phyloP scores from a whole-genome alignment of 2,113 vertebrate species.

The Trichechus manatus region DNA sequence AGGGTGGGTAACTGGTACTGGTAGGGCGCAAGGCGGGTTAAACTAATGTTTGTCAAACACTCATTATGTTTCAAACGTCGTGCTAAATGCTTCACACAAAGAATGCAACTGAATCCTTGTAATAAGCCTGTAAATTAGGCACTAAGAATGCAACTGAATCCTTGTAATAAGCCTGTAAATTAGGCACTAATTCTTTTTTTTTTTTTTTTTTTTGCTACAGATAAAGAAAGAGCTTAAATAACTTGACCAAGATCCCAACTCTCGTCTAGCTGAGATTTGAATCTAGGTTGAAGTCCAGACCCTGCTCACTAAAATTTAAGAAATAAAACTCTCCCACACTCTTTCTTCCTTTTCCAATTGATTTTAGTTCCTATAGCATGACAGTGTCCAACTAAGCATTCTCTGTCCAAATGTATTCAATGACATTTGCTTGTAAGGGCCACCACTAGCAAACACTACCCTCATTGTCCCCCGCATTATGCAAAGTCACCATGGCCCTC shows the following conservation, averaged over 20 bases:
- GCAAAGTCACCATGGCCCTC: conserved; percentile 12
- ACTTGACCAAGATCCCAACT: not conserved
- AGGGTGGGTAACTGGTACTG: too few species aligned
- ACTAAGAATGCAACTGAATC: not conserved
- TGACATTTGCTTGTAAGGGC: conserved; percentile 45
- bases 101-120: not conserved
- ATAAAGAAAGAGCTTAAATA: conserved; percentile 50
- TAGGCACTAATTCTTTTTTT: not conserved
- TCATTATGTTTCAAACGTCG: conserved; percentile 4
- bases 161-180: conserved; percentile 12
- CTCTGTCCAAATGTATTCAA: not conserved
- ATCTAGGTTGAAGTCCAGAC: not conserved
- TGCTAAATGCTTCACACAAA: conserved; percentile 33
- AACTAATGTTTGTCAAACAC: not conserved
- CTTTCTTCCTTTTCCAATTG: conserved; percentile 26
- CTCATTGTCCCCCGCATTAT: conserved; percentile 36
- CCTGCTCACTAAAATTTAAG: not conserved
- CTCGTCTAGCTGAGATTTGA: not conserved
- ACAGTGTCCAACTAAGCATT: not conserved
- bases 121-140: conserved; percentile 12
- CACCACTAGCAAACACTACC: not conserved
- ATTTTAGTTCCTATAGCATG: not conserved
- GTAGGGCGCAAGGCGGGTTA: not conserved
- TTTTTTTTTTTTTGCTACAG: conserved; percentile 37
- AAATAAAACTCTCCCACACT: not conserved